Evolutionary conservation across 2,888 invertebrate genomes (phyloP).

Genomic region (Stenotaenia linearis): DNA sequence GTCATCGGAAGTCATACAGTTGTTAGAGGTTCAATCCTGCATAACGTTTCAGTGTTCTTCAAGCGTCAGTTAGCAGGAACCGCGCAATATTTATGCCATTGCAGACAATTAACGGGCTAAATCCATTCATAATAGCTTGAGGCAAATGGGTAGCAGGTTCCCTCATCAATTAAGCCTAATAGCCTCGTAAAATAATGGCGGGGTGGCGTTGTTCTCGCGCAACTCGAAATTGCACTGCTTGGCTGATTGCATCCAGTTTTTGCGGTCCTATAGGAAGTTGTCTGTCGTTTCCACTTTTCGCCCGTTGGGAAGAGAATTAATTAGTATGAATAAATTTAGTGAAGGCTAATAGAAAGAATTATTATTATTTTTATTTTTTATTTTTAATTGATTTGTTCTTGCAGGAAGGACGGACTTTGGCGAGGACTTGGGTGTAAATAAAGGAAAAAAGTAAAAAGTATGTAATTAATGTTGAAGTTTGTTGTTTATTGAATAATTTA

Average conservation of each 20-base stretch:
- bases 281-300: slow-evolving; percentile 9
- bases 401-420: too few relatives aligned
- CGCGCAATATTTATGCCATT: not conserved
- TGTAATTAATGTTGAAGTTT: not conserved
- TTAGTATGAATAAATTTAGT: not conserved
- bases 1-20: too few relatives aligned
- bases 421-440: not conserved
- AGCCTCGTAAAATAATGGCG: slow-evolving; percentile 5
- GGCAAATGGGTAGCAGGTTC: not conserved
- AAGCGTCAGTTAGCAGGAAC: not conserved
- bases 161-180: not conserved
- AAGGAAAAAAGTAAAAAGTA: too few relatives aligned
- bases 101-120: not conserved
- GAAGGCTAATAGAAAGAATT: not conserved
- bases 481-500: not conserved
- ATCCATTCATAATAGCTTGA: not conserved
- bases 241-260: not conserved
- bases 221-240: slow-evolving; percentile 1
- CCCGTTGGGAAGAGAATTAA: not conserved
- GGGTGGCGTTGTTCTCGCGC: not conserved
- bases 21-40: not conserved
- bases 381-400: not conserved
- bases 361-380: not conserved
- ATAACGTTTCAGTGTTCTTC: not conserved
- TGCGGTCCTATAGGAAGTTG: not conserved